Evolutionary conservation across 2,797 vertebrate genomes (phyloP), one percentile per base, ranked within the genome.

Genomic region (Microhierax caerulescens): DNA sequence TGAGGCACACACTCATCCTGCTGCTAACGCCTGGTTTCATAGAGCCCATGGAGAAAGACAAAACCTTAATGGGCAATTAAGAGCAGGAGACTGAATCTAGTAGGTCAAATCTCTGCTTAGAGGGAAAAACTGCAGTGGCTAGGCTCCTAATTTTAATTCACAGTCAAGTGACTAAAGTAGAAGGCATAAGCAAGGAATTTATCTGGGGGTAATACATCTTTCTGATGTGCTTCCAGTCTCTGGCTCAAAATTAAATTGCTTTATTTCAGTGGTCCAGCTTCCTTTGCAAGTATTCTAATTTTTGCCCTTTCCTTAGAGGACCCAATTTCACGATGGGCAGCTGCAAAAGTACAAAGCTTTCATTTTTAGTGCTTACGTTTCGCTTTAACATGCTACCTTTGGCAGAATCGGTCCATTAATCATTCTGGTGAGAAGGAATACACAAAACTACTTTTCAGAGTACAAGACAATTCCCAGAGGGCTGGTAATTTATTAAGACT

Each of bases 261-360:
- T 25, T 8, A 12, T 75, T 68, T 57, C 34, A 21, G 4, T n/a
- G 17, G 27, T 34, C 37, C 67, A 61, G 25, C 30, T 80, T 54
- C 73, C n/a, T 32, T 45, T 45, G 39, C 61, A 91, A 43, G 5
- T 37, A 22, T 32, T 43, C 67, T 20, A 0, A 45, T 84, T 90
- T 69, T 50, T 76, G 61, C 25, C 47, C 84, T 60, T 59, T 56
- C 73, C 90, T 82, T 21, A 43, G 45, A 94, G 80, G 45, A 34
- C 74, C 50, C 67, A 45, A 5, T 81, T 94, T 63, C 77, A 75
- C 23, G 0, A 15, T 4, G n/a, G n/a, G 80, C 83, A 96, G 88
- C 76, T 90, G 88, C 92, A 89, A 63, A 89, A 92, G n/a, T 6
- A 65, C 72, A 3, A 69, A 90, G 61, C 27, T 96, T 79, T 95